Evolutionary conservation across 2,888 invertebrate genomes (phyloP).

Genomic region (Synergus gifuensis): DNA sequence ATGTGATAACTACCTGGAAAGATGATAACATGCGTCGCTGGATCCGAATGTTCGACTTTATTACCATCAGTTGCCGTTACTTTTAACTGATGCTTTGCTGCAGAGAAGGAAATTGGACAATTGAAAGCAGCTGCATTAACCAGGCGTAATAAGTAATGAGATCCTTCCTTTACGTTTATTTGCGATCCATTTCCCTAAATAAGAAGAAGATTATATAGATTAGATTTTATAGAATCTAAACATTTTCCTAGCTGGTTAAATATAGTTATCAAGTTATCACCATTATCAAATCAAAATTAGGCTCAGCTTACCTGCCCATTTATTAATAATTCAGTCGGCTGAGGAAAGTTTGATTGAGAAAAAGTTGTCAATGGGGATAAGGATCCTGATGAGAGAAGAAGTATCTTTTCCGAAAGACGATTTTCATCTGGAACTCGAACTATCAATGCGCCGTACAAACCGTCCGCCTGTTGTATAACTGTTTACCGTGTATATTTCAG

Average conservation of each 20-base stretch:
- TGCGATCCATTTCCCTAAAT: slow-evolving; percentile 41
- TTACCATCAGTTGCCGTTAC: slow-evolving; percentile 62
- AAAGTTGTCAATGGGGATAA: slow-evolving; percentile 80
- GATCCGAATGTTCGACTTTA: slow-evolving; percentile 14
- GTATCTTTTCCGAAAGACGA: slow-evolving; percentile 78
- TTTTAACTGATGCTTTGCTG: slow-evolving; percentile 50
- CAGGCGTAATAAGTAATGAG: slow-evolving; percentile 59
- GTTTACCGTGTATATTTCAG: not conserved
- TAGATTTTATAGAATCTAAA: no score
- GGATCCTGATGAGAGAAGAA: slow-evolving; percentile 80
- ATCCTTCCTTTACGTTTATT: slow-evolving; percentile 48
- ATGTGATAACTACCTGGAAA: slow-evolving; percentile 21
- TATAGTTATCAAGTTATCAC: no score
- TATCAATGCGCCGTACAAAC: slow-evolving; percentile 81
- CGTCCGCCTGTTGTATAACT: slow-evolving; percentile 83
- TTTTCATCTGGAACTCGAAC: slow-evolving; percentile 79
- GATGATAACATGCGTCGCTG: not conserved
- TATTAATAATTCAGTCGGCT: slow-evolving; percentile 77
- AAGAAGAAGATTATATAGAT: not conserved
- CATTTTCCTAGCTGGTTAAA: no score
- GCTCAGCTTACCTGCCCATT: slow-evolving; percentile 75
- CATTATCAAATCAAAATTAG: not conserved
- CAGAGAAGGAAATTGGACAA: slow-evolving; percentile 52
- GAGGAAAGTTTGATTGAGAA: slow-evolving; percentile 64
- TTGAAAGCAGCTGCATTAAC: slow-evolving; percentile 58